Conservation (phyloP, 2,888 invertebrate genomes). For the Phalera bucephala region DNA sequence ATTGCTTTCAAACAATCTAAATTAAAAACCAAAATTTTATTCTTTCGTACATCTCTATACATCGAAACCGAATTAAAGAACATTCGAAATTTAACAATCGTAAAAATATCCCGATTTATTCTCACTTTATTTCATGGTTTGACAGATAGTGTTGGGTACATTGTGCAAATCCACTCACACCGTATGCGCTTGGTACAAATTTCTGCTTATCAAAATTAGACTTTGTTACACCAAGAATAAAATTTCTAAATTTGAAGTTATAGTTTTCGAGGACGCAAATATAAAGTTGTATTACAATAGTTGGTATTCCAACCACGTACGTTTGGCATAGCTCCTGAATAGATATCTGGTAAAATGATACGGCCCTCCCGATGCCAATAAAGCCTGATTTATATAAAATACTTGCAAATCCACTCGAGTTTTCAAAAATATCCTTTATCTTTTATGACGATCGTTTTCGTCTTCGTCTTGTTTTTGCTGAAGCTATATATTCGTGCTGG, state of each 20-base stretch:
- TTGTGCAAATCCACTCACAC: constrained; percentile 38
- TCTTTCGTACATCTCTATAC: constrained; percentile 11
- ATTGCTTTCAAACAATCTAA: too few relatives aligned
- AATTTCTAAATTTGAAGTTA: constrained; percentile 5
- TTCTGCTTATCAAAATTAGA: constrained; percentile 10
- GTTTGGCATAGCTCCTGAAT: constrained; percentile 71
- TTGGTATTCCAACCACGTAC: constrained; percentile 66
- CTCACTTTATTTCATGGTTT: constrained; percentile 63
- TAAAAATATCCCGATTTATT: constrained; percentile 57
- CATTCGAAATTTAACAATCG: constrained; percentile 36
- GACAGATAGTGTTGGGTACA: constrained; percentile 66
- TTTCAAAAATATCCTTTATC: constrained; percentile 34
- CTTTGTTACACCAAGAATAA: constrained; percentile 17
- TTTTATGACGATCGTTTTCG: constrained; percentile 14
- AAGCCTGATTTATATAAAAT: constrained; percentile 71
- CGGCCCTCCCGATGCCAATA: constrained; percentile 73
- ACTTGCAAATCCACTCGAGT: constrained; percentile 50
- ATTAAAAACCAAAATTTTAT: constrained; percentile 6
- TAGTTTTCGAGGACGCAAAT: constrained; percentile 14
- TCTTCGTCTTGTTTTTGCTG: constrained; percentile 21
- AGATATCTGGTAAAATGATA: constrained; percentile 76
- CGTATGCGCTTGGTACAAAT: constrained; percentile 2
- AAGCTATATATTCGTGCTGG: constrained; percentile 4
- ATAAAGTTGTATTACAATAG: constrained; percentile 30
- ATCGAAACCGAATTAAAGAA: constrained; percentile 24